Evolutionary conservation across 23 tunicate genomes (phyloP).

Genomic region (Ascidia mentula): DNA sequence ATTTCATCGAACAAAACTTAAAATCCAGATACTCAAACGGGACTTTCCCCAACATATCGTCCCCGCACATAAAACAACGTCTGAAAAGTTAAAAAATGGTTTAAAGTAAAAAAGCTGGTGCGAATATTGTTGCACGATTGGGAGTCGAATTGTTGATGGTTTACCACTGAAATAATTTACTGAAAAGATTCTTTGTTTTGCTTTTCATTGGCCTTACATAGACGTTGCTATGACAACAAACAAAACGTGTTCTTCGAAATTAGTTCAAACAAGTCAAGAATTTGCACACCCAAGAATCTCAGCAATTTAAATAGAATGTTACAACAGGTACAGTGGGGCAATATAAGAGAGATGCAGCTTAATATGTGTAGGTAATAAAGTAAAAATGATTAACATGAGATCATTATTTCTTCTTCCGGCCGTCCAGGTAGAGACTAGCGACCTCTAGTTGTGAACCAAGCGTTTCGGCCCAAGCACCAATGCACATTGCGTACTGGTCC

Average conservation of each 20-base stretch:
- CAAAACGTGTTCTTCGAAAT: no score
- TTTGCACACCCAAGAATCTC: no score
- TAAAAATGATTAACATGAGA: no score
- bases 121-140: not conserved
- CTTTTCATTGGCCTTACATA: no score
- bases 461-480: slow-evolving; percentile 90
- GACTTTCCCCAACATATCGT: slow-evolving; percentile 68
- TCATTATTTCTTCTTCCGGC: not conserved
- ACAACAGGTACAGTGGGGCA: no score
- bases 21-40: slow-evolving; percentile 78
- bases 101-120: not conserved
- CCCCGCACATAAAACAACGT: slow-evolving; percentile 67
- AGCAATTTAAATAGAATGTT: no score
- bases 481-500: slow-evolving; percentile 87
- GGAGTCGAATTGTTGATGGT: not conserved
- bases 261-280: no score
- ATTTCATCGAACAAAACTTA: slow-evolving; percentile 63
- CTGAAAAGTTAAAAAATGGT: slow-evolving; percentile 5
- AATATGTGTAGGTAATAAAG: no score
- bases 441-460: slow-evolving; percentile 62
- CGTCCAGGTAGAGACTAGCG: slow-evolving; percentile 59
- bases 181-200: no score
- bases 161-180: no score
- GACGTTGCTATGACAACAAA: no score
- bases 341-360: no score